Evolutionary conservation across 2,888 invertebrate species (phyloP).

Genomic region (Netelia virgata): DNA sequence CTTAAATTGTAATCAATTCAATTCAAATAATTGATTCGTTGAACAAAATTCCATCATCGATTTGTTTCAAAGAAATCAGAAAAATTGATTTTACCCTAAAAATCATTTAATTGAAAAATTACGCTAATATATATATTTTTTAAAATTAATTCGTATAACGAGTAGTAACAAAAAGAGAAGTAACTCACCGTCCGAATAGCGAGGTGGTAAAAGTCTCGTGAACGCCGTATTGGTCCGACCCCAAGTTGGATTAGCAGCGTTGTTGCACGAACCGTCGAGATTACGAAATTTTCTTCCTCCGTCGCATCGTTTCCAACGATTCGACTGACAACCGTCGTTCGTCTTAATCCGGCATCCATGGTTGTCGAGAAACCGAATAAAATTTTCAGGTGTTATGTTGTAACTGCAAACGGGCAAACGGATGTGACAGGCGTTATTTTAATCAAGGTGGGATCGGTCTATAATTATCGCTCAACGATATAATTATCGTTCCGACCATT

Average conservation of each 20-base stretch:
- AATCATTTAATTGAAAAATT: too few species aligned
- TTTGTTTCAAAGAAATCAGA: too few species aligned
- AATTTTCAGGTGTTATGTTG: slow-evolving; percentile 75
- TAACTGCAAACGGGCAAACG: slow-evolving; percentile 66
- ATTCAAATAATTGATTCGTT: too few species aligned
- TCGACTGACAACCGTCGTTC: slow-evolving; percentile 64
- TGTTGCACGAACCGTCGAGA: slow-evolving; percentile 83
- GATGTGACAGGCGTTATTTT: background rate
- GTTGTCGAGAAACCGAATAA: slow-evolving; percentile 85
- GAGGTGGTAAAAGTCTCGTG: slow-evolving; percentile 81
- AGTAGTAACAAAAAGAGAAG: background rate
- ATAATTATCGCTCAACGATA: background rate
- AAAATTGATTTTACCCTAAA: too few species aligned
- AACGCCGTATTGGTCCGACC: slow-evolving; percentile 78
- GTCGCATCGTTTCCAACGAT: slow-evolving; percentile 67
- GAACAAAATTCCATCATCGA: too few species aligned
- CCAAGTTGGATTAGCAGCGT: slow-evolving; percentile 79
- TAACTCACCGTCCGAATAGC: slow-evolving; percentile 82
- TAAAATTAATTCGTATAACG: too few species aligned
- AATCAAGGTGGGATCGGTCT: background rate
- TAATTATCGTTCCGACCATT: background rate
- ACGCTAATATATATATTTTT: too few species aligned
- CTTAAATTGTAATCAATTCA: too few species aligned
- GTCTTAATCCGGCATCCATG: slow-evolving; percentile 78
- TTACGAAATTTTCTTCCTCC: slow-evolving; percentile 74